Evolutionary conservation across 2,113 vertebrate genomes (phyloP), one percentile per base, ranked within the genome.

Genomic region (Apteryx mantelli): DNA sequence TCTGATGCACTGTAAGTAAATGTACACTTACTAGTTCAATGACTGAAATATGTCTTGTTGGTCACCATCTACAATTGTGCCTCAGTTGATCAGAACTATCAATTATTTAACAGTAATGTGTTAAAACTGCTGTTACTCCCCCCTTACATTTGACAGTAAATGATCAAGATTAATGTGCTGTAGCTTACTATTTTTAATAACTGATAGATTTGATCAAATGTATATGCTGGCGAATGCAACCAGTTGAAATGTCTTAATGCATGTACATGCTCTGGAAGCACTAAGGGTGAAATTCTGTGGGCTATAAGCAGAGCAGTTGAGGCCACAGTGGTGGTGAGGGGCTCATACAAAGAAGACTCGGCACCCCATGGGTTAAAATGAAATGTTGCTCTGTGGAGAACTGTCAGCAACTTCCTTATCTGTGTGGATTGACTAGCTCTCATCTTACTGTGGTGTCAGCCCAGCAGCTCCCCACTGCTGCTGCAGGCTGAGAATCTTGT

Each of bases 1-100:
- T 97, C 88, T 93, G 70, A 88, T 97, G 95, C 93, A 95, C 73
- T 97, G 86, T 96, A 95, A 96, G 60, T 97, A 94, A 94, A 94
- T 86, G 80, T 85, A 96, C 82, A 86, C 20, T 30, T 98, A 46
- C 63, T 86, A 84, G 78, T 91, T 90, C 26, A 91, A 63, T 96
- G 93, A 93, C 56, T 30, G 82, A 92, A 81, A 79, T 79, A 28
- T 80, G 48, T 74, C 68, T 94, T 91, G 68, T 91, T 93, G 87
- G 81, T 96, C 61, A 80, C 86, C 8, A 10, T 80, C 53, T 76
- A 30, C 70, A 85, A 11, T 36, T 96, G 89, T 88, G 64, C 65
- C 86, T 87, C 94, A 61, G 17, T 82, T 75, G 64, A 52, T 95
- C 91, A 89, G 68, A 95, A 76, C 4, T 52, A 11, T 64, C 56